Evolutionary conservation across 2,888 invertebrate genomes (phyloP), one percentile per base, ranked within the genome.

Genomic region (Drepana falcataria): DNA sequence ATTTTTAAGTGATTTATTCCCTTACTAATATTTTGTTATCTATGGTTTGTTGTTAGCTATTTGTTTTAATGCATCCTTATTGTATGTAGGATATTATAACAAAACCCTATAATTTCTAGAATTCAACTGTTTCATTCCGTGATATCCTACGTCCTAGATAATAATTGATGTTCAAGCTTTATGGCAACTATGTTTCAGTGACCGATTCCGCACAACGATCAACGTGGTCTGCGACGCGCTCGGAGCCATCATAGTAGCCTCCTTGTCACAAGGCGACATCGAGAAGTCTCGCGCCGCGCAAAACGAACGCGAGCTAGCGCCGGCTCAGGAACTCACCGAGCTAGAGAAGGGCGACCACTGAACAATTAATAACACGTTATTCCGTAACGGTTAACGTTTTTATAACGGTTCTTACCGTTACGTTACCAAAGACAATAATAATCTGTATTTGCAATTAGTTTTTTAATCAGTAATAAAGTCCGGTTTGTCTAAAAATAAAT

Each of bases 191-290:
- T 37, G 59, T 89, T 91, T 35, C 81, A 96, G 96, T 59, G 96
- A 96, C 85, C 95, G 96, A 66, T 96, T 96, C 93, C 93, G 96
- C 79, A 94, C 97, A 75, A 95, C 96, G 74, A 93, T 98, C 71
- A 99, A 99, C 85, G 99, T 99, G 41, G 94, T 98, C 83, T 98
- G 99, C 70, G 99, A 99, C 83, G 96, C 97, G 7, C 87, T 98
- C 58, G 99, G 99, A 48, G 98, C 98, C 49, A 96, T 96, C 56
- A 94, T 99, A 54, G 98, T 99, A 40, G 94, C 96, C 72, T 94
- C 96, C 66, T 91, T 98, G 61, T 97, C 97, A 57, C 93, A 94
- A 74, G 93, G 93, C 7, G 97, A 97, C 75, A 91, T 85, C 52
- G 90, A 87, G 49, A 87, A 85, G 64, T 77, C 73, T 64, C 88